Percentiles rank a stretch among this genome's conserved stretches.
Evolutionary conservation across 2,113 vertebrate genomes (phyloP).

Genomic region (Apeltes quadracus): DNA sequence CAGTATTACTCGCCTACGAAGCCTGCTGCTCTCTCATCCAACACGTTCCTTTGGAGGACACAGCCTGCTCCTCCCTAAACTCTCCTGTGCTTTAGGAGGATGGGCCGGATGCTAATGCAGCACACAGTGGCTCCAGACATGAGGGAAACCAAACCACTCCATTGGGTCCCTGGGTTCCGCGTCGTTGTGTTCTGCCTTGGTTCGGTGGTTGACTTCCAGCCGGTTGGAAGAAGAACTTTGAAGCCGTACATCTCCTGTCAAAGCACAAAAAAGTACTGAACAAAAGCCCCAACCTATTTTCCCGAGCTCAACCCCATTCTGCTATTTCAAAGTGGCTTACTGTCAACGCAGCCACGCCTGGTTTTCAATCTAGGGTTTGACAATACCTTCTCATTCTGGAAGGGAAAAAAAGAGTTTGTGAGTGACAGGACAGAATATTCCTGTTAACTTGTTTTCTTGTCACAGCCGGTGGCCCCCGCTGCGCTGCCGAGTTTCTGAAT

Average conservation of each 20-base stretch:
- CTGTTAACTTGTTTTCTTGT: slow-evolving; percentile 52
- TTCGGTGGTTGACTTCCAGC: slow-evolving; percentile 46
- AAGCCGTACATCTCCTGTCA: slow-evolving; percentile 33
- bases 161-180: slow-evolving; percentile 29
- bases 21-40: slow-evolving; percentile 36
- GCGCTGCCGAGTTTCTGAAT: slow-evolving; percentile 44
- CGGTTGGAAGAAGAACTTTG: slow-evolving; percentile 39
- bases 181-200: slow-evolving; percentile 30
- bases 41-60: slow-evolving; percentile 11
- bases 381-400: slow-evolving; percentile 30
- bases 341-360: slow-evolving; percentile 57
- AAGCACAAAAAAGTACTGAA: slow-evolving; percentile 52
- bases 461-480: slow-evolving; percentile 43
- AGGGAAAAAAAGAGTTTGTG: slow-evolving; percentile 31
- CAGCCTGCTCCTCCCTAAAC: slow-evolving; percentile 1
- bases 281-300: slow-evolving; percentile 43
- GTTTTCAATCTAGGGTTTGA: slow-evolving; percentile 34
- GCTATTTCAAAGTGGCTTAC: slow-evolving; percentile 53
- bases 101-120: slow-evolving; percentile 30
- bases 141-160: slow-evolving; percentile 40
- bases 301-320: slow-evolving; percentile 52
- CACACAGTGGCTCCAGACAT: slow-evolving; percentile 22
- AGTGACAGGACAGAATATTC: slow-evolving; percentile 56
- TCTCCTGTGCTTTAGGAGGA: slow-evolving; percentile 25
- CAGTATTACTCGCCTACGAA: neutral